A percentile compares a stretch with the other conserved stretches of the same genome.
Evolutionary conservation across 2,113 vertebrate species (phyloP).

Genomic region (Brachyistius frenatus): DNA sequence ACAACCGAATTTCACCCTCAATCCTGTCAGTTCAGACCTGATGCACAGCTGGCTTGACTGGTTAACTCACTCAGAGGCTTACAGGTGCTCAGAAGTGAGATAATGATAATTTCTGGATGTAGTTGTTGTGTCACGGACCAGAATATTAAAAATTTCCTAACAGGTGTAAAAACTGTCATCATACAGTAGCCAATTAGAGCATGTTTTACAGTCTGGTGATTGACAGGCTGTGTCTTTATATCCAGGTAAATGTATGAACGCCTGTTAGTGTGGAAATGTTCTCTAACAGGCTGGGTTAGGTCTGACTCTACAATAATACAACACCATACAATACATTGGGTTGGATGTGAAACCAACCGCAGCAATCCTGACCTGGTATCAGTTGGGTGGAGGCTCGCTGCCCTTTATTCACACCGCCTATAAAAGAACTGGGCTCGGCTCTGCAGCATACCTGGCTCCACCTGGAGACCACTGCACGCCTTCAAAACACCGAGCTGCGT

Average conservation of each 20-base stretch:
- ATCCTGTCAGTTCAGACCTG: background rate
- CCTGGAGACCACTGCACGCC: slow-evolving; percentile 14
- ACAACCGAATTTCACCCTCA: background rate
- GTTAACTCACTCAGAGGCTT: slow-evolving; percentile 26
- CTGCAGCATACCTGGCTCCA: slow-evolving; percentile 20
- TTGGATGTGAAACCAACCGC: slow-evolving; percentile 22
- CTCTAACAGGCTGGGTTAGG: slow-evolving; percentile 15
- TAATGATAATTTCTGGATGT: background rate
- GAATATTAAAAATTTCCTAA: background rate
- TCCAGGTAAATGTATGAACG: background rate
- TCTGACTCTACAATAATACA: background rate
- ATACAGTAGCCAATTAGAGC: too few relatives aligned
- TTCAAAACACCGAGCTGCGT: background rate
- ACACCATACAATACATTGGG: slow-evolving; percentile 4
- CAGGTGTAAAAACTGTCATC: too few relatives aligned
- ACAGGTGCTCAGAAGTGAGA: background rate
- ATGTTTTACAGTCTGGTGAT: background rate
- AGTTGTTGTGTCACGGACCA: background rate
- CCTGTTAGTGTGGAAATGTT: slow-evolving; percentile 11
- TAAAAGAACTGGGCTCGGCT: slow-evolving; percentile 47
- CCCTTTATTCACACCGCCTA: slow-evolving; percentile 21
- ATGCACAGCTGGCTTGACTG: slow-evolving; percentile 29
- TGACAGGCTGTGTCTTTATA: background rate
- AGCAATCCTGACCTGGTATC: background rate
- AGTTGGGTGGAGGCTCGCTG: slow-evolving; percentile 38